These are phyloP conservation scores for Drosophila melanosoma DNA, from an alignment of 2,888 invertebrate species.

Conservation along the genomic window DNA sequence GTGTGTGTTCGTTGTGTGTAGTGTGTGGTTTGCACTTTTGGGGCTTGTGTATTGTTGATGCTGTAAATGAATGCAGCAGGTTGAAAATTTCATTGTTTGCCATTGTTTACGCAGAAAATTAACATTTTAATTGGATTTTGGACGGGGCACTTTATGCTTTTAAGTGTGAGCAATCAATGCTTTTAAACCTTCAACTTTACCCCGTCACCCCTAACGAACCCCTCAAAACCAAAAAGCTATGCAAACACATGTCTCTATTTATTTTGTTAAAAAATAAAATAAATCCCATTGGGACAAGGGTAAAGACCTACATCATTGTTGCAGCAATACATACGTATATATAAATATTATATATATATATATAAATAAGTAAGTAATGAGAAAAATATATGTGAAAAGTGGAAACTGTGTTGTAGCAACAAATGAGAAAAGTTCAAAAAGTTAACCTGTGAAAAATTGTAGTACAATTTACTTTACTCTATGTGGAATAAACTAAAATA, in stretches of 20 bases:
- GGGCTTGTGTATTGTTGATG: constrained; percentile 27
- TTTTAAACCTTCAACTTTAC: not conserved
- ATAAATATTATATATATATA: not conserved
- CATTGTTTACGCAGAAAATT: constrained; percentile 64
- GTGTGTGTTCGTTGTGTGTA: not conserved
- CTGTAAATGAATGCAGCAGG: constrained; percentile 49
- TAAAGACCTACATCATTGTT: constrained; percentile 26
- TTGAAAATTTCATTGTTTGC: constrained; percentile 55
- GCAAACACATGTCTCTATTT: constrained; percentile 28
- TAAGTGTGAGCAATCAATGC: constrained; percentile 8
- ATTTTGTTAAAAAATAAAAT: constrained; percentile 9
- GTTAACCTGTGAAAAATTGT: too few species aligned
- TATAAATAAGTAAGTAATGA: constrained; percentile 6
- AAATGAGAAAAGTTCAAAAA: not conserved
- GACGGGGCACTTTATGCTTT: constrained; percentile 24
- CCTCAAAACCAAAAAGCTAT: not conserved
- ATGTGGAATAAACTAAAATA: too few species aligned
- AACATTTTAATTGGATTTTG: constrained; percentile 73
- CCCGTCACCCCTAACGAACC: not conserved
- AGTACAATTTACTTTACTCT: too few species aligned
- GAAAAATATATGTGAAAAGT: not conserved
- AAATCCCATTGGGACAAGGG: constrained; percentile 29
- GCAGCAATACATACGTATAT: constrained; percentile 10
- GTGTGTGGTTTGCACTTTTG: constrained; percentile 35
- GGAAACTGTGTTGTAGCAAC: not conserved